phyloP scores from a whole-genome alignment of 2,797 vertebrate species.

The Lepilemur ruficaudatus region DNA sequence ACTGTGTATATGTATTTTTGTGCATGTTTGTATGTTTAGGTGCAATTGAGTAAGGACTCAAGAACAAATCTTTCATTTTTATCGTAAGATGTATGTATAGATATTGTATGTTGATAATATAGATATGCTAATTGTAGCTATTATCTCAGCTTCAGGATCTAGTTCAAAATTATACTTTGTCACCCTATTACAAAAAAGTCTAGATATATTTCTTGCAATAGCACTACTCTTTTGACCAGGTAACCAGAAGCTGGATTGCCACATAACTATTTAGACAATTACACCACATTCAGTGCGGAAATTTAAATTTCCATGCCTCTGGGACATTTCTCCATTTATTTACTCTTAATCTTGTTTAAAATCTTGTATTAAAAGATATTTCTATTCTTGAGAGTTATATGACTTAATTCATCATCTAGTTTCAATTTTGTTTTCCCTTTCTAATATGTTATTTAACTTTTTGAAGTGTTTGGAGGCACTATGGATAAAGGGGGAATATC shows the following conservation, averaged over 20 bases:
- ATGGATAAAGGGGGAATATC: not conserved
- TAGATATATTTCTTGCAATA: not conserved
- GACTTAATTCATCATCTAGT: not conserved
- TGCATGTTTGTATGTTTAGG: not conserved
- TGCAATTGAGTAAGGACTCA: not conserved
- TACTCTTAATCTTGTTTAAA: not conserved
- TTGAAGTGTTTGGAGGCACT: not conserved
- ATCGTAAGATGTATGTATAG: not conserved
- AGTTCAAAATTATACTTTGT: slow-evolving; percentile 12
- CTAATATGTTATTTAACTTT: not conserved
- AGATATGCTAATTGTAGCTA: not conserved
- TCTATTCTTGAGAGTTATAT: not conserved
- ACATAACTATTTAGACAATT: slow-evolving; percentile 23
- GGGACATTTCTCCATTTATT: not conserved
- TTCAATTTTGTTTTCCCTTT: slow-evolving; percentile 30
- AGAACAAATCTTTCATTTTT: not conserved
- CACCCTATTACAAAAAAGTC: not conserved
- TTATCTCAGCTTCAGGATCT: not conserved
- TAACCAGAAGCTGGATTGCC: not conserved
- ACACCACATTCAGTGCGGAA: not conserved
- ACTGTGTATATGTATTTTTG: not conserved
- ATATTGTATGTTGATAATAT: not conserved
- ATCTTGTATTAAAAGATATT: not conserved
- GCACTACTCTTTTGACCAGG: not conserved
- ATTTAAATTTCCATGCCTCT: not conserved